Evolutionary conservation across 2,888 invertebrate species (phyloP).

Genomic region (Spisula subtruncata): DNA sequence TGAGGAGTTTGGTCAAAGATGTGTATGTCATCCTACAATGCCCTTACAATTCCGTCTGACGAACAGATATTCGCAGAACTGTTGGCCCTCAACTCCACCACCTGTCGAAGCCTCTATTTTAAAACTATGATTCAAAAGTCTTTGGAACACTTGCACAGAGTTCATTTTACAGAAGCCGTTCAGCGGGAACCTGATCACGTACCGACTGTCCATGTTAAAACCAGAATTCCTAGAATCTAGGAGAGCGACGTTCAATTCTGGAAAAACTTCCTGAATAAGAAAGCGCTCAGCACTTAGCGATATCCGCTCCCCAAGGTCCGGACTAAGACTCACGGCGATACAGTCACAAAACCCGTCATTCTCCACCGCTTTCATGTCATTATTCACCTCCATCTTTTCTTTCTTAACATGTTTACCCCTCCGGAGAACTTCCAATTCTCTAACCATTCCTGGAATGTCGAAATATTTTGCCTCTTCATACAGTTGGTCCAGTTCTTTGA

Average conservation of each 20-base stretch:
- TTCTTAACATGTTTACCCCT: constrained; percentile 72
- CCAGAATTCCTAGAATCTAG: constrained; percentile 93
- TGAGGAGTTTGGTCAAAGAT: not conserved
- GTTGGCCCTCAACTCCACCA: constrained; percentile 95
- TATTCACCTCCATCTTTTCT: constrained; percentile 73
- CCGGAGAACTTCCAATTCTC: constrained; percentile 82
- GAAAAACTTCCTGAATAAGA: constrained; percentile 90
- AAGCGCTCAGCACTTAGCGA: constrained; percentile 94
- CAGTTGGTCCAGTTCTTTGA: constrained; percentile 95
- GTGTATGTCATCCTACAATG: not conserved
- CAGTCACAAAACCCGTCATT: constrained; percentile 90
- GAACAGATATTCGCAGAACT: constrained; percentile 96
- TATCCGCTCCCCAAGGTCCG: constrained; percentile 93
- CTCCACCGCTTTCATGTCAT: constrained; percentile 41
- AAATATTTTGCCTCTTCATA: constrained; percentile 97
- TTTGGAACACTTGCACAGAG: constrained; percentile 95
- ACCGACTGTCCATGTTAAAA: constrained; percentile 94
- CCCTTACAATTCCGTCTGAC: constrained; percentile 86
- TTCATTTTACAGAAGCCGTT: constrained; percentile 96
- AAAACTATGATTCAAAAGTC: constrained; percentile 93
- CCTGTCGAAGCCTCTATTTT: constrained; percentile 94
- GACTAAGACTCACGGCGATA: constrained; percentile 93
- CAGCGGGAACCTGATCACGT: constrained; percentile 94
- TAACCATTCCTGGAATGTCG: constrained; percentile 91
- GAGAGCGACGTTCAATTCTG: constrained; percentile 91